Conservation (phyloP, 1,140 invertebrate genomes). For the Rhysida immarginata region DNA sequence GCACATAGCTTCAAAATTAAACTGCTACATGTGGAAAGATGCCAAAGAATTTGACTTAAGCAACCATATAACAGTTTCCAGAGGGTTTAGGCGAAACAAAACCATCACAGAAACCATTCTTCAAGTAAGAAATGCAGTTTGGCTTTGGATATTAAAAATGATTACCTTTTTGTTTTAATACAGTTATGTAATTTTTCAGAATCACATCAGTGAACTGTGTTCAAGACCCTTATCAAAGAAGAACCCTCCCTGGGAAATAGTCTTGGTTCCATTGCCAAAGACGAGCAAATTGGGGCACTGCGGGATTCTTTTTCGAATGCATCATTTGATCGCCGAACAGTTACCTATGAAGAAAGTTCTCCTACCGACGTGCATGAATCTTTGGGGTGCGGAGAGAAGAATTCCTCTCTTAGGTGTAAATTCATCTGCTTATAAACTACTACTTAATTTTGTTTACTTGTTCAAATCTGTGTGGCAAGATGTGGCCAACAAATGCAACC, state of each 20-base stretch:
- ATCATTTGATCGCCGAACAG: not conserved
- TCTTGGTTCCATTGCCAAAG: not conserved
- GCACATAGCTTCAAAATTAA: too few relatives aligned
- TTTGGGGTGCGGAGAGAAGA: not conserved
- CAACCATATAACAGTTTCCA: too few relatives aligned
- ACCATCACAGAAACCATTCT: too few relatives aligned
- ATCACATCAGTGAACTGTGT: not conserved
- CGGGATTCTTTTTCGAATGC: not conserved
- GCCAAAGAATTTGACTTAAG: too few relatives aligned
- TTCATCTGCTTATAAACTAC: not conserved
- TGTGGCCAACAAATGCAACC: not conserved
- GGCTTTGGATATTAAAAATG: too few relatives aligned
- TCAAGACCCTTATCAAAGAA: not conserved
- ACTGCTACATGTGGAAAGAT: too few relatives aligned
- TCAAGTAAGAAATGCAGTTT: too few relatives aligned
- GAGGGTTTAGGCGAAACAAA: too few relatives aligned
- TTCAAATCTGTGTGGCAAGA: not conserved
- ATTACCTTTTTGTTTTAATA: too few relatives aligned
- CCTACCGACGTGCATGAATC: not conserved
- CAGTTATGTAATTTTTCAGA: too few relatives aligned
- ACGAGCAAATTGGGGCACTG: not conserved
- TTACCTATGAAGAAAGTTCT: not conserved
- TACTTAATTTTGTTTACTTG: not conserved
- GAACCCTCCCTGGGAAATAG: not conserved
- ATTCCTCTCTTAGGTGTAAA: not conserved